Base-by-base conservation (phyloP, 2,888 invertebrate genomes). In the Drepanosiphum platanoidis region DNA sequence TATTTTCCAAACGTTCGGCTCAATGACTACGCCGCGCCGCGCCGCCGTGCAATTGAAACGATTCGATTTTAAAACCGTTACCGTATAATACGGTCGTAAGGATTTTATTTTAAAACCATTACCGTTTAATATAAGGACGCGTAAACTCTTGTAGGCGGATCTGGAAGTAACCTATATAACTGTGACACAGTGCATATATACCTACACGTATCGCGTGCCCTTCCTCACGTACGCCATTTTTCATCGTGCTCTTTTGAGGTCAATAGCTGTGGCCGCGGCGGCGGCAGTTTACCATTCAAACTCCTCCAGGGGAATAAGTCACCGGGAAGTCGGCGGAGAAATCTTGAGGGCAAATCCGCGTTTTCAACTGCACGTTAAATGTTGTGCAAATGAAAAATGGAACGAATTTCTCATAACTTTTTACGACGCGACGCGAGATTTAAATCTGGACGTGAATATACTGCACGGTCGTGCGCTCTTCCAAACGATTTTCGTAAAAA, bases 161-260 rank as follows among this genome's bases (percentile, higher is more conserved):
- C 66, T 32, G 66, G 66, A 32, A 66, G 66, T 66, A 32, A 15
- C 66, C 2, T 32, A 32, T n/a, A n/a, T n/a, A n/a, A n/a, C 66
- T 46, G 11, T 46, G 3, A 1, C 46, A 46, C 15, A 46, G 18
- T 46, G n/a, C n/a, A 46, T 18, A 46, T 18, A 46, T 13, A 42
- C 42, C 9, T 13, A 42, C 42, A 42, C 7, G 42, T 42, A 13
- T 42, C 42, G 18, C 18, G 46, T 18, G 46, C 46, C 9, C 27
- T 70, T 70, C 39, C 70, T 70, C 70, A 70, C 70, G 70, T 70
- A 36, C 70, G 9, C 70, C 70, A 70, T 39, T 70, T 70, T 36
- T 39, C 27, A 39, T 11, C 1, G 22, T 4, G 13, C 15, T 68
- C 34, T 68, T 68, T 68, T 68, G 1, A 34, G 68, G 34, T 66